Evolutionary conservation across 1,140 invertebrate species (phyloP), one percentile per base, ranked within the genome.

Genomic region (Drosophila takahashii): DNA sequence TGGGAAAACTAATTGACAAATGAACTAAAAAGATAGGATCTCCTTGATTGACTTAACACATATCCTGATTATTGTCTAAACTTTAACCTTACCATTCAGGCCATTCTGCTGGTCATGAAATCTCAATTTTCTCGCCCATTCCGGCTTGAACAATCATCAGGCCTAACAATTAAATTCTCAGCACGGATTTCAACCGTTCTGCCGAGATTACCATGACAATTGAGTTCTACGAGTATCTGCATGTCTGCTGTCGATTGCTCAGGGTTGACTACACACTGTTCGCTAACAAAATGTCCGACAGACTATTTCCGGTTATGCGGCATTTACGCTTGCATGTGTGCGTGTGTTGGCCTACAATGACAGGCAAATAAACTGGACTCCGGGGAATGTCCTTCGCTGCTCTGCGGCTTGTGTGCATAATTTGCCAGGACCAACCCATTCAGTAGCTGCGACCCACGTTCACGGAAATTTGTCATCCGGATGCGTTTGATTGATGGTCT

Each of bases 391-490:
- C 32, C 36, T 39, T 18, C 39, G 29, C 22, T 10, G 16, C 18
- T 39, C 27, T 57, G 42, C 13, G 36, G 70, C 41, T 53, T 44
- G 59, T 73, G 59, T 60, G 75, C 70, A 69, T 79, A 81, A 81
- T 69, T 83, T 57, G 52, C 44, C 41, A 22, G 27, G 13, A 22
- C 1, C 22, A 54, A 51, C 34, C 42, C 34, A 41, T 27, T 29
- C 37, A 42, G 59, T n/a, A 9, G 47, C 29, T 37, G 13, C 29
- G 13, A 44, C 11, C 32, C 32, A 15, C 44, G 11, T 39, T 13
- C 10, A 56, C 48, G 39, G 59, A 73, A 64, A 80, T 76, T 80
- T 80, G 72, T 80, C 78, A 80, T 56, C 60, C 47, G 47, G 44
- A 59, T 44, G 32, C 48, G 60, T 64, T 48, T 79, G 47, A 69